Evolutionary conservation across 2,888 invertebrate genomes (phyloP), one percentile per base, ranked within the genome.

Genomic region (Tetragnatha montana): DNA sequence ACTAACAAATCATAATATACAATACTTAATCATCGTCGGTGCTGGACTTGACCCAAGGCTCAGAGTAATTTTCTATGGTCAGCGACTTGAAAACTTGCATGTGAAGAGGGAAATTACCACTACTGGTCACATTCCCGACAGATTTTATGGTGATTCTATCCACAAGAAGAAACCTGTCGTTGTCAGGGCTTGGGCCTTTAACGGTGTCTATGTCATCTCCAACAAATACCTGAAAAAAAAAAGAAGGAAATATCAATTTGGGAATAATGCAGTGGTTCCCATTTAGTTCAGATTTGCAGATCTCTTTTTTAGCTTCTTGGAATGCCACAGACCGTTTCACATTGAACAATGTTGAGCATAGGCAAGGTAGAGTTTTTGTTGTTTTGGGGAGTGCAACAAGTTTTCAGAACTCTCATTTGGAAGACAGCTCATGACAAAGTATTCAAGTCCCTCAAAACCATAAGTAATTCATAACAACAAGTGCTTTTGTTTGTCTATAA

Each of bases 191-290:
- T 3, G 94, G 94, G 82, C 95, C 95, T 93, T 95, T 96, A 89
- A 97, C 95, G 0, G 97, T 92, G 94, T 97, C 97, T 91, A 97
- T 94, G 94, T 97, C 96, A 94, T 97, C 97, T 14, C 96, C 96
- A 89, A 94, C 91, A 92, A 93, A 93, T 0, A 96, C 94, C 96
- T 96, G 93, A 8, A 94, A 93, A 90, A 50, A 91, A 83, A n/a
- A n/a, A n/a, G n/a, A 70, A 82, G 47, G 70, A 78, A 82, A 51
- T 85, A 85, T 73, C 74, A 68, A 21, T 35, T 35, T 35, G 4
- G 35, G 35, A 2, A 35, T 35, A 35, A 35, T 35, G 35, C 35
- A 35, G 35, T 35, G 4, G 35, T 35, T 35, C 35, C 35, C 35
- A 35, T 2, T 35, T 2, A 1, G 4, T 35, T 35, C 4, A 35